Percentiles rank a stretch among this genome's conserved stretches.
phyloP scores from a whole-genome alignment of 2,113 vertebrate species.

The Triplophysa tibetana region DNA sequence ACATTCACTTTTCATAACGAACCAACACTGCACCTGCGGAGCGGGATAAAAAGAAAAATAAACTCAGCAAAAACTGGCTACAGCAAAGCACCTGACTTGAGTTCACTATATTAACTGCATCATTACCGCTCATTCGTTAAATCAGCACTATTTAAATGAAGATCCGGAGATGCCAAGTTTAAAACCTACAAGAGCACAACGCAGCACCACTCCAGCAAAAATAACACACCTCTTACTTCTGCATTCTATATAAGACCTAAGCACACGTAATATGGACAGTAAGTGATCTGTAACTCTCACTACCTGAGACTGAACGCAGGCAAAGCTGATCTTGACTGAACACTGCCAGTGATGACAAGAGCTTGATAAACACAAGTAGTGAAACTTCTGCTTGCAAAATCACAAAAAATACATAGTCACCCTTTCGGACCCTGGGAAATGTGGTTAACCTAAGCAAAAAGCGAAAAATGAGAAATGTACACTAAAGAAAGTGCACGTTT shows the following conservation, averaged over 20 bases:
- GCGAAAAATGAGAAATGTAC: conserved; percentile 30
- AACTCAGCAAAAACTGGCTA: not conserved
- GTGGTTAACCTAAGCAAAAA: conserved; percentile 6
- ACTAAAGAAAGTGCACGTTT: conserved; percentile 23
- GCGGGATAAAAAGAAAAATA: conserved; percentile 5
- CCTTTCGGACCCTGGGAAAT: conserved; percentile 37
- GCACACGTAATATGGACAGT: not conserved
- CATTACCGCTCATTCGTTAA: not conserved
- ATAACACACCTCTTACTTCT: not conserved
- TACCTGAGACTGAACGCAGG: conserved; percentile 10
- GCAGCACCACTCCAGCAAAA: not conserved
- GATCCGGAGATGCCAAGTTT: not conserved
- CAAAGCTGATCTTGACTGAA: not conserved
- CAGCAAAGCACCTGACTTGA: not conserved
- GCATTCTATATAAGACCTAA: not conserved
- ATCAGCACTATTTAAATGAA: not conserved
- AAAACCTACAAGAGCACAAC: not conserved
- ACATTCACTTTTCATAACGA: conserved; percentile 80
- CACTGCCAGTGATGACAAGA: conserved; percentile 8
- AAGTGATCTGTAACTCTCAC: conserved; percentile 11
- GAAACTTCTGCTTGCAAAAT: conserved; percentile 14
- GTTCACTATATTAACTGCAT: not conserved
- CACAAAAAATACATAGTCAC: conserved; percentile 32
- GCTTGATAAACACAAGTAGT: conserved; percentile 45
- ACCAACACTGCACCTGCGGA: conserved; percentile 69